These are phyloP conservation scores for Brachionus manjavacas DNA, from an alignment of 1,140 invertebrate species.

Conservation along the genomic window DNA sequence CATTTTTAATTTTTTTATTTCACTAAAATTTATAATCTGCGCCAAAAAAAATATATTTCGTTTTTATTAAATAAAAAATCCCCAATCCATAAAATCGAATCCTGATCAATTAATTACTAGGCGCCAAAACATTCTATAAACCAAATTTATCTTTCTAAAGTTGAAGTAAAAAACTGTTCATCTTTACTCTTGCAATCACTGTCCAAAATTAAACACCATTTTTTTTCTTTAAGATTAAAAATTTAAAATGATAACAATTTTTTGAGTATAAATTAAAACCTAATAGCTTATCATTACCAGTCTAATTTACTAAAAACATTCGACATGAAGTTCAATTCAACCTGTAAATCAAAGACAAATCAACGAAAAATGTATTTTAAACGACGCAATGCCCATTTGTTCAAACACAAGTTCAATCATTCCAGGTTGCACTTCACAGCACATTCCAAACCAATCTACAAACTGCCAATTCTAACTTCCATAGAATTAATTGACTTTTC, in stretches of 20 bases:
- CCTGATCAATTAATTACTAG: not conserved
- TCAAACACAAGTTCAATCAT: not conserved
- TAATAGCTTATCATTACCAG: not conserved
- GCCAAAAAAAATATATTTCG: conserved; percentile 6
- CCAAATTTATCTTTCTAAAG: not conserved
- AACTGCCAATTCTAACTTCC: not conserved
- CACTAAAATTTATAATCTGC: conserved; percentile 3
- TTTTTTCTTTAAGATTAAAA: not conserved
- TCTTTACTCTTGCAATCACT: not conserved
- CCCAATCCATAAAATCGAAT: not conserved
- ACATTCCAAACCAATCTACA: not conserved
- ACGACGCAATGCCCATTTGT: conserved; percentile 6
- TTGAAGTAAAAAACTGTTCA: not conserved
- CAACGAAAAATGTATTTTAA: conserved; percentile 12
- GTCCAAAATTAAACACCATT: not conserved
- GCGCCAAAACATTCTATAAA: not conserved
- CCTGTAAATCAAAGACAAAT: not conserved
- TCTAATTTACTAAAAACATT: not conserved
- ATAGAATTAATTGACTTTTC: not conserved
- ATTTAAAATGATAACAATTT: not conserved
- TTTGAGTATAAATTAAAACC: not conserved
- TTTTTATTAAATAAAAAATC: not conserved
- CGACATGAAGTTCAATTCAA: not conserved
- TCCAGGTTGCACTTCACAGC: not conserved
- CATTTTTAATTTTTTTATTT: not conserved